Conservation (phyloP, 2,797 vertebrate genomes). For the Typhlichthys eigenmanni region DNA sequence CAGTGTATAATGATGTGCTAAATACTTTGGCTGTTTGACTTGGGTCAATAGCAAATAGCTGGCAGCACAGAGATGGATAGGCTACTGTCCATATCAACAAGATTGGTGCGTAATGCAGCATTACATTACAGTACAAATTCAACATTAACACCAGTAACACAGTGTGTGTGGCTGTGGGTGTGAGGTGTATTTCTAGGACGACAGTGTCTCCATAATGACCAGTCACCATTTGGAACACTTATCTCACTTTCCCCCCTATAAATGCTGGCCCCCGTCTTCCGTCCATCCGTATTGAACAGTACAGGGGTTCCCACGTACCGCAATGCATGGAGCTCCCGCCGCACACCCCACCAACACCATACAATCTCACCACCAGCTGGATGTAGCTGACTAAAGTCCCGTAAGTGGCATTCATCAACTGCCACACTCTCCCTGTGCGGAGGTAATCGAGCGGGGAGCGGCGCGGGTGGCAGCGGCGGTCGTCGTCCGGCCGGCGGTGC, state of each 20-base stretch:
- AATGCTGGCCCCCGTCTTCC: background rate
- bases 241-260: too few species aligned
- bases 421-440: slow-evolving; percentile 61
- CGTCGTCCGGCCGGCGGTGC: slow-evolving; percentile 4
- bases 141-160: too few species aligned
- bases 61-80: too few species aligned
- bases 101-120: background rate
- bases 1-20: slow-evolving; percentile 56
- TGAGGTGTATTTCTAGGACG: slow-evolving; percentile 6
- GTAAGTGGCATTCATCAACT: slow-evolving; percentile 73
- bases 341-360: slow-evolving; percentile 29
- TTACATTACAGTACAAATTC: background rate
- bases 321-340: too few species aligned
- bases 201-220: background rate
- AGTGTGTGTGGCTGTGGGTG: too few species aligned
- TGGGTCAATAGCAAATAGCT: too few species aligned
- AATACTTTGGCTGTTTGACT: slow-evolving; percentile 56
- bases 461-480: slow-evolving; percentile 53
- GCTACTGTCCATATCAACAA: slow-evolving; percentile 11
- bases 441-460: slow-evolving; percentile 79
- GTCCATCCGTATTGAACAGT: background rate
- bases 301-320: too few species aligned
- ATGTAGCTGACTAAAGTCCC: slow-evolving; percentile 63
- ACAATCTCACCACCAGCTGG: slow-evolving; percentile 74
- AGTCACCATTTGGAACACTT: too few species aligned